These are phyloP conservation scores for Chromobotia macracanthus DNA, from an alignment of 2,797 vertebrate genomes.

Conservation along the genomic window DNA sequence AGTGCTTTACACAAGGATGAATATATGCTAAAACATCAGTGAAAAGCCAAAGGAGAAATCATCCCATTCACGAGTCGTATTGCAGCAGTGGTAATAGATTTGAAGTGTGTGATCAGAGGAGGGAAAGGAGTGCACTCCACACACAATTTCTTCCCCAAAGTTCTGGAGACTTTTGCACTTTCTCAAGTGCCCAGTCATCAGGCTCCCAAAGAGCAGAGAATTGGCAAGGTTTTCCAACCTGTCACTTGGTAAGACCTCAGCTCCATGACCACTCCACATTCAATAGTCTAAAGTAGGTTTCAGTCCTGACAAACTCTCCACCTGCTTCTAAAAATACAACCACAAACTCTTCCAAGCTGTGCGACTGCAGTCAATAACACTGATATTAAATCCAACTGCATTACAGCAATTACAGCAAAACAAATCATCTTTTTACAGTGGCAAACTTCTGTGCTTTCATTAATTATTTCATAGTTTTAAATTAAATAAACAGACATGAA, in stretches of 20 bases:
- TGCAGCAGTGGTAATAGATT: conserved; percentile 23
- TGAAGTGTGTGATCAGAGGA: conserved; percentile 36
- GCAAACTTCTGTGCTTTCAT: not conserved
- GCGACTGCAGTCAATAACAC: not conserved
- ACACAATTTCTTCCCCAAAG: conserved; percentile 46
- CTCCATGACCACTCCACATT: not conserved
- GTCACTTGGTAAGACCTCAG: conserved; percentile 33
- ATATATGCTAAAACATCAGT: conserved; percentile 6
- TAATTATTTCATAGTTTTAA: conserved; percentile 7
- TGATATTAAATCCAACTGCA: not conserved
- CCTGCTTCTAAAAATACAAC: conserved; percentile 4
- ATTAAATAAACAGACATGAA: conserved; percentile 36
- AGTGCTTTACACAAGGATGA: conserved; percentile 5
- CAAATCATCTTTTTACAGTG: not conserved
- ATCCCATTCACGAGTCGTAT: conserved; percentile 2
- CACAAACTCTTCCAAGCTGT: conserved; percentile 20
- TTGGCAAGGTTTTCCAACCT: conserved; percentile 37
- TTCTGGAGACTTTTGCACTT: conserved; percentile 50
- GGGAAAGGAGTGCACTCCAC: conserved; percentile 15
- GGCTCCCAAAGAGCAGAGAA: conserved; percentile 31
- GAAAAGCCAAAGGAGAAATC: not conserved
- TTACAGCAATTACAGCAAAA: conserved; percentile 31
- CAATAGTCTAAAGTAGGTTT: conserved; percentile 3
- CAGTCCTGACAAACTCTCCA: conserved; percentile 20
- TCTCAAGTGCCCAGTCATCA: conserved; percentile 61